phyloP scores from a whole-genome alignment of 2,888 invertebrate genomes.

The Adelphocoris suturalis region DNA sequence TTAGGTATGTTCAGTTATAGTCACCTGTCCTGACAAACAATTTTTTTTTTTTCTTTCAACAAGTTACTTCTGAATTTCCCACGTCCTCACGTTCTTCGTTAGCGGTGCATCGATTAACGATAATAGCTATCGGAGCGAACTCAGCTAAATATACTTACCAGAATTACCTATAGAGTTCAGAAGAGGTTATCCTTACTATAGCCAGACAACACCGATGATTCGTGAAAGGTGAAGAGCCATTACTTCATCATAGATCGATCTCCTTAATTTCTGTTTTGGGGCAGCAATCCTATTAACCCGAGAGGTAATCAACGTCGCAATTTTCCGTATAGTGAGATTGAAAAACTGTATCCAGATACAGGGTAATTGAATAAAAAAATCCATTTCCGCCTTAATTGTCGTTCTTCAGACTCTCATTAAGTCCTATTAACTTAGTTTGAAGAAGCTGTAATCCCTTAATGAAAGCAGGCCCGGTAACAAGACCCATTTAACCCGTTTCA shows the following conservation, averaged over 20 bases:
- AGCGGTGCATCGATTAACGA: no score
- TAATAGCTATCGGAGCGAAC: no score
- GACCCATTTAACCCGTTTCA: slow-evolving; percentile 60
- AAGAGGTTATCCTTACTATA: no score
- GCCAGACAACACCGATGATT: neutral
- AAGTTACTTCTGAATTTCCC: no score
- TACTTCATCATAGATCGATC: slow-evolving; percentile 58
- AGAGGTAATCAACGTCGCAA: slow-evolving; percentile 68
- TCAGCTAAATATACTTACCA: no score
- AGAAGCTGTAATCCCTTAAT: slow-evolving; percentile 69
- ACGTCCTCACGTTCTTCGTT: no score
- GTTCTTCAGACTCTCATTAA: slow-evolving; percentile 65
- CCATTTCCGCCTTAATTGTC: slow-evolving; percentile 69
- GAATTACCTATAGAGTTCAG: no score
- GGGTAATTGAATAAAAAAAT: slow-evolving; percentile 69
- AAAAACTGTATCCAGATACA: slow-evolving; percentile 70
- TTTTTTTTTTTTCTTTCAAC: no score
- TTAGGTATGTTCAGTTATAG: no score
- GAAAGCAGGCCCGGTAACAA: slow-evolving; percentile 65
- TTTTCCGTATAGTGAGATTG: slow-evolving; percentile 69
- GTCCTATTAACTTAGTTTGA: slow-evolving; percentile 65
- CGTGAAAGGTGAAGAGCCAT: neutral
- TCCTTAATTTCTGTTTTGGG: slow-evolving; percentile 55
- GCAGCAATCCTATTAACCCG: slow-evolving; percentile 59
- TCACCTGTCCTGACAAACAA: no score